Base-by-base conservation (phyloP, 1,140 invertebrate species). In the Drosophila parvula region DNA sequence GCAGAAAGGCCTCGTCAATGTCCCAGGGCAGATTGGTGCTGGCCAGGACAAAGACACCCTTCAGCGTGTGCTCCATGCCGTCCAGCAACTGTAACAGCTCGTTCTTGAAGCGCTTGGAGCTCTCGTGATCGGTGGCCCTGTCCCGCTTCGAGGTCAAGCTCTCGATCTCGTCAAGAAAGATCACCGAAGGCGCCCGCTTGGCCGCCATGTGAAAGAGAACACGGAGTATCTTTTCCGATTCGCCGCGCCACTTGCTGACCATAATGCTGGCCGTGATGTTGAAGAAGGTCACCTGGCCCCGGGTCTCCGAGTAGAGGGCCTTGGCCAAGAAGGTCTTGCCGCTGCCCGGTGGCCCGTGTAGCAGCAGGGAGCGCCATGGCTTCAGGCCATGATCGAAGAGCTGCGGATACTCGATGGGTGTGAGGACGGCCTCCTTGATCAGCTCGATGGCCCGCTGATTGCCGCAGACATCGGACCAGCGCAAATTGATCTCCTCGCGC, bases 161-260 rank as follows among this genome's bases (percentile, higher is more conserved):
- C 91, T 99, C 98, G 51, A 99, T 96, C 93, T 99, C 98, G 91
- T 99, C 98, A 38, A 99, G 95, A 92, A 99, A 99, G 76, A 99
- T 98, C 40, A 97, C 97, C 2, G 97, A 96, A 0, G 98, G 98
- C 0, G 98, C 95, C 90, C 97, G 96, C 91, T 96, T 96, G n/a
- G 96, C 94, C 0, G 98, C 98, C 93, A 98, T 94, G 74, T 98
- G 96, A 75, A 97, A 97, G 14, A 99, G 93, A 0, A 98, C 94
- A 94, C 97, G 92, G 12, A 92, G 38, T 73, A 98, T 95, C 92
- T 98, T 99, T 93, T 99, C 98, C 0, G 97, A 98, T 79, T 99
- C 98, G 0, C 98, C 98, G 56, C 98, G 93, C 97, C 98, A 99
- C 93, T 99, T 99, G 83, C 97, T 98, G 5, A 98, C 95, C 22